Evolutionary conservation across 2,797 vertebrate species (phyloP).

Genomic region (Chelonia mydas): DNA sequence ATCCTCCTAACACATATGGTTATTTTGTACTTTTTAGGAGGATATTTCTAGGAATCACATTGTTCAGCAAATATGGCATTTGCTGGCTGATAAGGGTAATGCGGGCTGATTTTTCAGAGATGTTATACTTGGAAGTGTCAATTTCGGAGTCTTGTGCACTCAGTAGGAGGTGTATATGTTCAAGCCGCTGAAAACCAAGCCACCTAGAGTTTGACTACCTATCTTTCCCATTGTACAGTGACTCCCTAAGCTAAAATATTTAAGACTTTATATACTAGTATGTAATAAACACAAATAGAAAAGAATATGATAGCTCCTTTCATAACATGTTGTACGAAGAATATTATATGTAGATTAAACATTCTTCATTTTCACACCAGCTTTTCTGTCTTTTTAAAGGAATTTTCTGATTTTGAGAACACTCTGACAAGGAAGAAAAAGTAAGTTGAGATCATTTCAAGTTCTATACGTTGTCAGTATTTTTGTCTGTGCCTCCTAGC

Average conservation of each 20-base stretch:
- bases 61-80: background rate
- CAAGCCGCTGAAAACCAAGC: background rate
- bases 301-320: background rate
- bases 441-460: slow-evolving; percentile 78
- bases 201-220: background rate
- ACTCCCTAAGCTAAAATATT: background rate
- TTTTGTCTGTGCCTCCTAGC: slow-evolving; percentile 11
- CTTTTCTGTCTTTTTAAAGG: slow-evolving; percentile 75
- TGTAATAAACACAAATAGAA: background rate
- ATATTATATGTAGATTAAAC: background rate
- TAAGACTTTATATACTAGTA: background rate
- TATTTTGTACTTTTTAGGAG: background rate
- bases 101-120: background rate
- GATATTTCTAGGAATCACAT: background rate
- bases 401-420: slow-evolving; percentile 78
- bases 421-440: slow-evolving; percentile 80
- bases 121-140: background rate
- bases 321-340: background rate
- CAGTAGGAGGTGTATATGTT: background rate
- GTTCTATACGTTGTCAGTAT: slow-evolving; percentile 10
- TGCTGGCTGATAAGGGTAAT: background rate
- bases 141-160: background rate
- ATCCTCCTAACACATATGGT: background rate
- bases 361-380: slow-evolving; percentile 29
- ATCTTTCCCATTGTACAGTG: background rate